phyloP scores from a whole-genome alignment of 2,113 vertebrate species.

The Coptodon rendalli region DNA sequence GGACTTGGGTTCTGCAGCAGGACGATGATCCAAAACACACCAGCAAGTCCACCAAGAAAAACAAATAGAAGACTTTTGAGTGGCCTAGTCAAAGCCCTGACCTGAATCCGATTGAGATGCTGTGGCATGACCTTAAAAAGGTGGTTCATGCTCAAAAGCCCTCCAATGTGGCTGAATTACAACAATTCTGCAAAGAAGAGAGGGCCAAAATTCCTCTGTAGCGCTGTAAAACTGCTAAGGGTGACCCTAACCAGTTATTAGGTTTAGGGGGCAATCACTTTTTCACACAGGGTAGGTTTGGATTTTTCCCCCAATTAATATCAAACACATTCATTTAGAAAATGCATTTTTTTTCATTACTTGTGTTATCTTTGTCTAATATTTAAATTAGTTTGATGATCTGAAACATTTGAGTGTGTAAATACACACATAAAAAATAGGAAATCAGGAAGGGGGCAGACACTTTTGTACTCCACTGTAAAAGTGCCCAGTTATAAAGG shows the following conservation, averaged over 20 bases:
- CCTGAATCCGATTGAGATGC: not conserved
- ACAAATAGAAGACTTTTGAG: not conserved
- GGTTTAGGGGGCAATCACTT: not conserved
- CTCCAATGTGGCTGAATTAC: not conserved
- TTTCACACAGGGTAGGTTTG: not conserved
- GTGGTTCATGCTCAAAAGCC: not conserved
- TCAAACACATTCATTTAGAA: not conserved
- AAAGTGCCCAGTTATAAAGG: not conserved
- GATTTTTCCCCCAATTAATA: fast-evolving
- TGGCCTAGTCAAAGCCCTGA: fast-evolving
- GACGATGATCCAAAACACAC: not conserved
- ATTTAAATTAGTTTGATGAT: not conserved
- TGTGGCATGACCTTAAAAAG: not conserved
- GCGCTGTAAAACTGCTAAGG: not conserved
- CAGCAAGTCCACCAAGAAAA: not conserved
- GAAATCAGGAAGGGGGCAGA: not conserved
- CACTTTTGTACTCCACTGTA: not conserved
- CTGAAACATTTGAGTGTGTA: not conserved
- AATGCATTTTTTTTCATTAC: not conserved
- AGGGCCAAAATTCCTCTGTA: not conserved
- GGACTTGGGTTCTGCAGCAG: not conserved
- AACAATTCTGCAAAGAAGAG: not conserved
- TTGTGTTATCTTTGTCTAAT: not conserved
- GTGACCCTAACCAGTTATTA: not conserved
- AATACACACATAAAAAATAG: not conserved